A percentile compares a stretch with the other conserved stretches of the same genome.
These are phyloP conservation scores for Microtus richardsoni DNA, from an alignment of 2,113 vertebrate species.

Conservation along the genomic window DNA sequence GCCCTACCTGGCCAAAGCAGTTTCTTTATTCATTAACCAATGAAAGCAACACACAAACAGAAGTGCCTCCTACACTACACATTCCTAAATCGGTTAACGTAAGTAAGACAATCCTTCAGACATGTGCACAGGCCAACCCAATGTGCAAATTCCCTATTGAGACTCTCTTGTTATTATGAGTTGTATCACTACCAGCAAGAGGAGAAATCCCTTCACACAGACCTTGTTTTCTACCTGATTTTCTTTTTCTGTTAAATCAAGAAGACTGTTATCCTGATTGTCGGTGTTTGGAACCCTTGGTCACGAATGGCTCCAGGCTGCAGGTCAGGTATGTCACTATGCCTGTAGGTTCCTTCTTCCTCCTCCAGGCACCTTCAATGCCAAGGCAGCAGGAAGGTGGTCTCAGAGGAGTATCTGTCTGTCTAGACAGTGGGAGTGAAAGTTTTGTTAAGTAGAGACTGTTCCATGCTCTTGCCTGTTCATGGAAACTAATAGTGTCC, in stretches of 20 bases:
- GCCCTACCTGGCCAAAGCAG: too few relatives aligned
- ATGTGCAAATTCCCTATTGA: not conserved
- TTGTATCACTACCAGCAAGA: not conserved
- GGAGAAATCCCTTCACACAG: not conserved
- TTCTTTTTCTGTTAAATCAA: not conserved
- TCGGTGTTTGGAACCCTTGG: not conserved
- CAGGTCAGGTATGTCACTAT: rapidly evolving
- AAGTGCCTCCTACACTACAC: too few relatives aligned
- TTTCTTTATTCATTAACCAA: too few relatives aligned
- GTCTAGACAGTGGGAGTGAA: not conserved
- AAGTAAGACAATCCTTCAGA: not conserved
- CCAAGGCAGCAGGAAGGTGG: too few relatives aligned
- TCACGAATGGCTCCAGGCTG: not conserved
- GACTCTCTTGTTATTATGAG: not conserved
- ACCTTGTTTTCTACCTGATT: not conserved
- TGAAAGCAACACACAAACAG: too few relatives aligned
- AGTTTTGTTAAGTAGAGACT: not conserved
- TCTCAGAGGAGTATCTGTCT: not conserved
- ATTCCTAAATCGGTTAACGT: not conserved
- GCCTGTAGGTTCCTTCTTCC: not conserved
- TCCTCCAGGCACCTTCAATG: not conserved
- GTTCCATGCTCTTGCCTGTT: too few relatives aligned
- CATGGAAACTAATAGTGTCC: not conserved
- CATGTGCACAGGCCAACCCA: not conserved
- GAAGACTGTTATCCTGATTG: not conserved